A percentile compares a stretch with the other conserved stretches of the same genome.
Evolutionary conservation across 35 echinoderm and acorn worm species (phyloP).

Genomic region (Heliocidaris erythrogramma): DNA sequence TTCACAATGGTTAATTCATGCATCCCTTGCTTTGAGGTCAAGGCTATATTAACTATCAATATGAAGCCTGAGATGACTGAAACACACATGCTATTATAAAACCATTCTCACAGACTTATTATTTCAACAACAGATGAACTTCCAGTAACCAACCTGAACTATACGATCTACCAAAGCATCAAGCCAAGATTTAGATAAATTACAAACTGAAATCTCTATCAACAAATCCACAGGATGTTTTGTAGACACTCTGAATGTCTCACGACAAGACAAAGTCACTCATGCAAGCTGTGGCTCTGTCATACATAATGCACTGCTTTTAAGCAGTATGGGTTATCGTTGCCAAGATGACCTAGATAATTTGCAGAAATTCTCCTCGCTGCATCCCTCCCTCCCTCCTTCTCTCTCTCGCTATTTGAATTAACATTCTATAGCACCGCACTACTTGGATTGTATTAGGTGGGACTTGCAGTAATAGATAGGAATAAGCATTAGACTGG

Average conservation of each 20-base stretch:
- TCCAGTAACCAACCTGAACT: not conserved
- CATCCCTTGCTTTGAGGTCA: not conserved
- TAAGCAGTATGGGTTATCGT: not conserved
- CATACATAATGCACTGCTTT: not conserved
- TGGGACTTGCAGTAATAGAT: not conserved
- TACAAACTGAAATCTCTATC: not conserved
- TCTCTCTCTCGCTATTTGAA: not conserved
- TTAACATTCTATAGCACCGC: not conserved
- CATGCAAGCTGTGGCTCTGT: not conserved
- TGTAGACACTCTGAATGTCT: too few relatives aligned
- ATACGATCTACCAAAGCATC: not conserved
- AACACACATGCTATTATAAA: not conserved
- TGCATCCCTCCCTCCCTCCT: not conserved
- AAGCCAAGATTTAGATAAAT: not conserved
- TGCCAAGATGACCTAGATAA: conserved; percentile 10
- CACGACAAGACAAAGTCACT: not conserved
- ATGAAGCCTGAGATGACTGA: not conserved
- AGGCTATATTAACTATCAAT: not conserved
- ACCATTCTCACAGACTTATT: not conserved
- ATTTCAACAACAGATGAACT: not conserved
- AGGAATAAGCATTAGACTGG: not conserved
- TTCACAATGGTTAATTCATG: not conserved
- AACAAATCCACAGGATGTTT: too few relatives aligned
- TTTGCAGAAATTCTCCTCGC: not conserved
- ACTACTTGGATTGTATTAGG: not conserved